These are phyloP conservation scores for Drosophila micromelanica DNA, from an alignment of 1,140 invertebrate species.

Conservation along the genomic window DNA sequence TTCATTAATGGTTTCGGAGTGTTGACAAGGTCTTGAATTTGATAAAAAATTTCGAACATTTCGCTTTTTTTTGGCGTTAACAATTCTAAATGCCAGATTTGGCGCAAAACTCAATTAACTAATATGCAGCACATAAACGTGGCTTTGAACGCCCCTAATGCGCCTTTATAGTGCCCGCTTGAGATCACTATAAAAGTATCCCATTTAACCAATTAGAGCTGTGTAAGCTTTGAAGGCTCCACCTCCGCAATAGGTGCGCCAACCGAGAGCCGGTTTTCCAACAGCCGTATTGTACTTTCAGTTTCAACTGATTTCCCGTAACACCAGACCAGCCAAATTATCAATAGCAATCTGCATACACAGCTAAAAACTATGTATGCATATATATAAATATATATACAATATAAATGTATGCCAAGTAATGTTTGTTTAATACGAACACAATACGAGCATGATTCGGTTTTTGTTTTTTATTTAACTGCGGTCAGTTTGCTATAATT, in stretches of 20 bases:
- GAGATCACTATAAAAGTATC: slow-evolving; percentile 53
- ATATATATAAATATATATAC: background rate
- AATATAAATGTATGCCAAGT: slow-evolving; percentile 2
- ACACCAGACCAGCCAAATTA: slow-evolving; percentile 27
- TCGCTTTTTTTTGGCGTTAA: background rate
- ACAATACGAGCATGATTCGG: slow-evolving; percentile 8
- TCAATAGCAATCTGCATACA: slow-evolving; percentile 50
- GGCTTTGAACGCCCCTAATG: slow-evolving; percentile 56
- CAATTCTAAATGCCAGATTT: slow-evolving; percentile 40
- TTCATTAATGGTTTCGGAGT: slow-evolving; percentile 54
- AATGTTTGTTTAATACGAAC: background rate
- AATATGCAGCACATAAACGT: slow-evolving; percentile 58
- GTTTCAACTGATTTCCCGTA: slow-evolving; percentile 54
- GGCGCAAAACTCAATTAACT: slow-evolving; percentile 54
- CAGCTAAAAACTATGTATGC: background rate
- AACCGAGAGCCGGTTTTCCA: slow-evolving; percentile 59
- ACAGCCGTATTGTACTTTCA: slow-evolving; percentile 62
- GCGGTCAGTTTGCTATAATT: slow-evolving; percentile 45
- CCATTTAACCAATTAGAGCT: slow-evolving; percentile 75
- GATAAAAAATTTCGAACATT: slow-evolving; percentile 47
- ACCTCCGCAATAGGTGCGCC: slow-evolving; percentile 72
- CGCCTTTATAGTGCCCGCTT: slow-evolving; percentile 45
- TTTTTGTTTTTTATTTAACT: slow-evolving; percentile 9
- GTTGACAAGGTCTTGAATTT: slow-evolving; percentile 61
- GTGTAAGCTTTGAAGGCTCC: slow-evolving; percentile 65